Base-by-base conservation (phyloP, 2,888 invertebrate species). In the Agapetus fuscipes region DNA sequence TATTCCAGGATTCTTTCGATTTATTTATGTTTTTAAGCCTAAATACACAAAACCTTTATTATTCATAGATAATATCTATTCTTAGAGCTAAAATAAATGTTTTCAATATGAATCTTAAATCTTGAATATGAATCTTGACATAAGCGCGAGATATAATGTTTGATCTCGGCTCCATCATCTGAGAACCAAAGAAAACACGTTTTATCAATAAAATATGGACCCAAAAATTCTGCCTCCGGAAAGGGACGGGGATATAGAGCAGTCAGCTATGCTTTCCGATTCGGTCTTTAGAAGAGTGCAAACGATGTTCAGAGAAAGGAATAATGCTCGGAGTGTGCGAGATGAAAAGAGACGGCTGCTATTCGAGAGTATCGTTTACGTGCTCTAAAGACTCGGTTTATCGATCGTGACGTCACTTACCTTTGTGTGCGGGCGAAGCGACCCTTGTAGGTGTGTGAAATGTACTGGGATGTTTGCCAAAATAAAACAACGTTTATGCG, bases 371-470 rank as follows among this genome's bases (percentile, higher is more conserved):
- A 25, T 17, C 30, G 14, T 27, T 26, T 17, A n/a, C 24, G 39
- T 32, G 30, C 25, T 38, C 29, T 30, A 34, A 31, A 45, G 41
- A 30, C 39, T 39, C 36, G 36, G 34, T 41, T 36, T 45, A 46
- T 46, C 46, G 46, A 46, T 46, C 46, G 32, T 37, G 37, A 37
- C 42, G 46, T 46, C 46, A 46, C 38, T 35, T 45, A 39, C 45
- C 34, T 39, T 34, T 30, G 24, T 24, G 17, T 11, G 24, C 14
- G 35, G 13, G 20, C 38, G 30, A 27, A 14, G 34, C 34, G n/a
- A n/a, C n/a, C 35, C 28, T 37, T 35, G 34, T n/a, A 34, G 14
- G 42, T 27, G 39, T 30, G 39, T 41, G 25, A 27, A 30, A n/a
- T n/a, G n/a, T n/a, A n/a, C n/a, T n/a, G n/a, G n/a, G n/a, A n/a